Evolutionary conservation across 2,888 invertebrate genomes (phyloP).

Genomic region (Drepanosiphum platanoidis): DNA sequence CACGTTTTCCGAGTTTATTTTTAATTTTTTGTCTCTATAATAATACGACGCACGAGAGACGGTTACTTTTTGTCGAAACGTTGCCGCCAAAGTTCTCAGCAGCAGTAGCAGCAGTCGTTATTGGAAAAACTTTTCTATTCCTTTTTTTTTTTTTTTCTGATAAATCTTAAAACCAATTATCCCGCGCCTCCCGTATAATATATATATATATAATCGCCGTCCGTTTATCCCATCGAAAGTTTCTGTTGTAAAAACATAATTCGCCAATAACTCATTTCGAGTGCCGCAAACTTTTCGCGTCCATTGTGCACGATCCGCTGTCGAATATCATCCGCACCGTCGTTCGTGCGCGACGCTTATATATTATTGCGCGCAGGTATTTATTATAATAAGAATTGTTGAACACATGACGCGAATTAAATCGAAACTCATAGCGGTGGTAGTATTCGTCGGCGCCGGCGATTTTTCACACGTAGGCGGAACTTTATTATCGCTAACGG

Average conservation of each 20-base stretch:
- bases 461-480: too few species aligned
- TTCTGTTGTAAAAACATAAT: constrained; percentile 15
- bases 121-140: not conserved
- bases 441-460: too few species aligned
- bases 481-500: too few species aligned
- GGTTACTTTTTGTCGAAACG: constrained; percentile 11
- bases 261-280: constrained; percentile 1
- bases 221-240: not conserved
- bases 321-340: not conserved
- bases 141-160: not conserved
- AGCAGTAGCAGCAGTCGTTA: not conserved
- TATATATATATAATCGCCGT: constrained; percentile 2
- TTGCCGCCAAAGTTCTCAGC: constrained; percentile 1
- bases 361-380: too few species aligned
- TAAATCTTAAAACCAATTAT: not conserved
- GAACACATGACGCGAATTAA: too few species aligned
- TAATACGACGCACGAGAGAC: not conserved
- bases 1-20: not conserved
- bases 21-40: not conserved
- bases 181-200: not conserved
- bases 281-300: not conserved
- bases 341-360: not conserved
- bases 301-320: not conserved
- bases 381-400: too few species aligned
- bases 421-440: too few species aligned